Evolutionary conservation across 2,113 vertebrate species (phyloP).

Genomic region (Otolemur garnettii): DNA sequence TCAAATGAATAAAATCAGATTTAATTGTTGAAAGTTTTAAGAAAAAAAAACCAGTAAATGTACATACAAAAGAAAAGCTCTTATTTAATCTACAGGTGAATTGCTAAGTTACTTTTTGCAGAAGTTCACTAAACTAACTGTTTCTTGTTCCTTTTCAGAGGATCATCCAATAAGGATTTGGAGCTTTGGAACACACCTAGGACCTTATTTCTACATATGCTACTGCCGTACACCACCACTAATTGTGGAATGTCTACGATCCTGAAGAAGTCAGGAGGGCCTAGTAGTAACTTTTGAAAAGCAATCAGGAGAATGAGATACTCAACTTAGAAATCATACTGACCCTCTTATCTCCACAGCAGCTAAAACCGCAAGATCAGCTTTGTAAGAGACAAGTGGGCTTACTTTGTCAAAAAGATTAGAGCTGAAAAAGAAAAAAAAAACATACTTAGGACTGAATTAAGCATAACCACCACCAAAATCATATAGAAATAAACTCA

Average conservation of each 20-base stretch:
- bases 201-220: background rate
- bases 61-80: background rate
- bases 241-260: background rate
- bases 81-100: background rate
- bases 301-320: background rate
- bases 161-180: background rate
- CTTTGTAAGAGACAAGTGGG: constrained; percentile 90
- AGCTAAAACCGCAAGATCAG: constrained; percentile 93
- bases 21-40: background rate
- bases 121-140: background rate
- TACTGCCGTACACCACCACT: background rate
- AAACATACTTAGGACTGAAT: background rate
- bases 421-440: constrained; percentile 90
- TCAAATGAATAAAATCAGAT: constrained; percentile 25
- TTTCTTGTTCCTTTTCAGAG: background rate
- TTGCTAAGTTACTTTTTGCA: background rate
- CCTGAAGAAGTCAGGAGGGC: background rate
- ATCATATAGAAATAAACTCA: background rate
- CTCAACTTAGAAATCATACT: constrained; percentile 60
- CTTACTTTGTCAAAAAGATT: constrained; percentile 95
- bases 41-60: background rate
- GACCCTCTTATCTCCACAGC: constrained; percentile 97
- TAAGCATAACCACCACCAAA: background rate
- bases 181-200: background rate
- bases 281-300: background rate